phyloP scores from a whole-genome alignment of 2,888 invertebrate species.

The Eudasyphora cyanicolor region DNA sequence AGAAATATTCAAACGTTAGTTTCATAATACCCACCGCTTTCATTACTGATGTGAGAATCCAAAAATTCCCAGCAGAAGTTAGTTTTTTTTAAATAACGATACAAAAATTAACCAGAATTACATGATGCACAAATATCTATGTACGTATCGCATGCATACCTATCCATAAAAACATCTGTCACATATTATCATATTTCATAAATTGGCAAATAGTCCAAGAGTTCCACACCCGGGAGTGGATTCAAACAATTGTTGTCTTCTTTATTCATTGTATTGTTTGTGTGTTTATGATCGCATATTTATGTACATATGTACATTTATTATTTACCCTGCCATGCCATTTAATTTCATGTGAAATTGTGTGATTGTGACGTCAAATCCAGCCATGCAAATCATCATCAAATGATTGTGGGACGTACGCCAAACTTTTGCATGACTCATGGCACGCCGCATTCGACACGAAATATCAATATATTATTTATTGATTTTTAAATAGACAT shows the following conservation, averaged over 20 bases:
- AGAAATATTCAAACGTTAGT: no score
- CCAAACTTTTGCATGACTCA: constrained; percentile 48
- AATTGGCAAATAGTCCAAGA: background rate
- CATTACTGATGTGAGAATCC: background rate
- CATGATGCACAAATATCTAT: background rate
- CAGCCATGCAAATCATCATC: constrained; percentile 24
- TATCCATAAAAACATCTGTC: constrained; percentile 9
- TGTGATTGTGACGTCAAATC: constrained; percentile 53
- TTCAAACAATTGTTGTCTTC: background rate
- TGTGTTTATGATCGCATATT: background rate
- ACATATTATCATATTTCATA: background rate
- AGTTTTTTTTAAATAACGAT: background rate
- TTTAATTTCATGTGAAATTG: background rate
- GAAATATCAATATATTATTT: background rate
- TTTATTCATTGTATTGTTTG: background rate
- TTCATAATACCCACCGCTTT: background rate
- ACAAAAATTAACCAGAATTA: background rate
- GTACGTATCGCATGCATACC: background rate
- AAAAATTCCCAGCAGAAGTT: background rate
- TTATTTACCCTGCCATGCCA: no score
- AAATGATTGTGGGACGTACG: constrained; percentile 38
- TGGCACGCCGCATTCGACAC: background rate
- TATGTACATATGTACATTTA: no score
- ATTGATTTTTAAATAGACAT: no score
- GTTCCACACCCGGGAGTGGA: background rate